Conservation (phyloP, 2,113 vertebrate species). For the Hemiprocne comata region DNA sequence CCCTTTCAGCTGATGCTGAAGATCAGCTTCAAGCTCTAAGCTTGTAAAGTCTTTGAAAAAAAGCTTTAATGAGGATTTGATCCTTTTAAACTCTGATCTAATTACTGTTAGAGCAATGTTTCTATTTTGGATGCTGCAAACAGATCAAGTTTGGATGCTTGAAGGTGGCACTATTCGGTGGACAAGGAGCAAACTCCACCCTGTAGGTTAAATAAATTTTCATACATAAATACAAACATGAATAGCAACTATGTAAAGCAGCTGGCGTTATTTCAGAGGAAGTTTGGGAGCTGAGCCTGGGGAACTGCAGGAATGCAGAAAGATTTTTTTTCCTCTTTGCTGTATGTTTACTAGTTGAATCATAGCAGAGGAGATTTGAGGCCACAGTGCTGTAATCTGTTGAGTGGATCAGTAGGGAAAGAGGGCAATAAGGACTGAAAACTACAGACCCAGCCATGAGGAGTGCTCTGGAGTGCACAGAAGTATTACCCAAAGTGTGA, state of each 20-base stretch:
- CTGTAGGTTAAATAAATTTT: constrained; percentile 46
- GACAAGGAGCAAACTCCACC: constrained; percentile 33
- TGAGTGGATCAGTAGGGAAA: background rate
- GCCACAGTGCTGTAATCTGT: background rate
- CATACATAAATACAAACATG: constrained; percentile 46
- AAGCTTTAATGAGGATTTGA: constrained; percentile 73
- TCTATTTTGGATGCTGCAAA: constrained; percentile 69
- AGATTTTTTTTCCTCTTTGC: background rate
- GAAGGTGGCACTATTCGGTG: background rate
- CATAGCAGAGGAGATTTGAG: background rate
- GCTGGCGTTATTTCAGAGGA: constrained; percentile 50
- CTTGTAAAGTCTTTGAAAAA: constrained; percentile 71
- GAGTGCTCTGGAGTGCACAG: background rate
- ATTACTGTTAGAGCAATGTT: constrained; percentile 67
- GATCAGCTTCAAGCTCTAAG: constrained; percentile 69
- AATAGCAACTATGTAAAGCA: constrained; percentile 51
- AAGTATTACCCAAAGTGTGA: background rate
- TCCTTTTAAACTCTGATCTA: constrained; percentile 74
- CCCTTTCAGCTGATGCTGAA: constrained; percentile 62
- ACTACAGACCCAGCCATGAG: background rate
- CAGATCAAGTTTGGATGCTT: constrained; percentile 54
- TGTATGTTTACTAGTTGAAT: background rate
- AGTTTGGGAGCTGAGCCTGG: background rate
- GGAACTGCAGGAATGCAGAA: background rate
- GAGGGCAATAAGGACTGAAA: background rate